These are phyloP conservation scores for Telmatherina bonti DNA, from an alignment of 2,797 vertebrate species.

Conservation along the genomic window DNA sequence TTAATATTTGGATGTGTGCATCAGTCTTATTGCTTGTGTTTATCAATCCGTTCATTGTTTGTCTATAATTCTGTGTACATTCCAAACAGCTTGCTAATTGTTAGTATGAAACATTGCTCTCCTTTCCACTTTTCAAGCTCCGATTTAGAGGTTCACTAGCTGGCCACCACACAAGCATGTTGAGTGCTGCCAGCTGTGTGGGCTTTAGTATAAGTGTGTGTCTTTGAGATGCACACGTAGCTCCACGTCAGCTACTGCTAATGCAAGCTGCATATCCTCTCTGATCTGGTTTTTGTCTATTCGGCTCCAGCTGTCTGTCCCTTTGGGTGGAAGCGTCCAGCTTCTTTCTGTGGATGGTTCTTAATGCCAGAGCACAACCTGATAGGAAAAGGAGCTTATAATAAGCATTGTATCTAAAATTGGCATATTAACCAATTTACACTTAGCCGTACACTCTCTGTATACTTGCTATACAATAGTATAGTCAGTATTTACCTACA, in stretches of 20 bases:
- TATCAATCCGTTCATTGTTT: constrained; percentile 21
- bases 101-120: constrained; percentile 32
- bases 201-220: constrained; percentile 17
- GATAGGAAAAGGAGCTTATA: constrained; percentile 44
- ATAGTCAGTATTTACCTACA: neutral
- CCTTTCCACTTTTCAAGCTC: constrained; percentile 17
- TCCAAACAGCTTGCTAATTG: constrained; percentile 23
- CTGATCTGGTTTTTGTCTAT: constrained; percentile 42
- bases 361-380: constrained; percentile 44
- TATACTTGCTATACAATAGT: neutral
- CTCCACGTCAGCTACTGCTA: constrained; percentile 72
- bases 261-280: constrained; percentile 36
- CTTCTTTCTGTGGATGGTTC: constrained; percentile 12
- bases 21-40: constrained; percentile 14
- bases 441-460: neutral
- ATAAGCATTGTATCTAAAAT: neutral
- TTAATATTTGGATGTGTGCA: neutral
- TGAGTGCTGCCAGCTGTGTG: constrained; percentile 71
- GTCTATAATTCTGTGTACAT: constrained; percentile 58
- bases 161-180: constrained; percentile 56
- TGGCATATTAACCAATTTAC: neutral
- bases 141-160: constrained; percentile 29
- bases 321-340: constrained; percentile 45
- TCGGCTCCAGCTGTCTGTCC: constrained; percentile 43
- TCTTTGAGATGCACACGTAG: constrained; percentile 33